Evolutionary conservation across 2,888 invertebrate genomes (phyloP).

Genomic region (Neoscelio sp.): DNA sequence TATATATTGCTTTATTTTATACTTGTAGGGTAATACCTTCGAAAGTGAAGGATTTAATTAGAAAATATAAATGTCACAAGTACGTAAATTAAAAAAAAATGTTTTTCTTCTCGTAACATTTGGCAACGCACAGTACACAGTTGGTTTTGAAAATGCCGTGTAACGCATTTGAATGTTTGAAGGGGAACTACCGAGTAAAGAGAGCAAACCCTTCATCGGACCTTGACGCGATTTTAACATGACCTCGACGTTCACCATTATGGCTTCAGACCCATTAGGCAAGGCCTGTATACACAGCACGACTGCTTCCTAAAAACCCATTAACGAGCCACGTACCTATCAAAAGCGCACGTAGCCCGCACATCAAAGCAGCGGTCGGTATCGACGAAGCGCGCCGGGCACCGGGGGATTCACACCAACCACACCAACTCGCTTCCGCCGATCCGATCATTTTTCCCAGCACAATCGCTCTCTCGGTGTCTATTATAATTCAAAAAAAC

Average conservation of each 20-base stretch:
- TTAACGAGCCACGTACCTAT: constrained; percentile 72
- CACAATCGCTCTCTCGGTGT: constrained; percentile 36
- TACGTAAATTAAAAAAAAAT: too few species aligned
- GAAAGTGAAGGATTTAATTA: too few species aligned
- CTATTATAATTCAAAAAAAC: constrained; percentile 27
- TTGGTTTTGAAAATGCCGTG: too few species aligned
- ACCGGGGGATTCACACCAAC: constrained; percentile 44
- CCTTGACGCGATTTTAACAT: constrained; percentile 47
- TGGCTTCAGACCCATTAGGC: constrained; percentile 57
- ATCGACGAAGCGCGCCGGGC: constrained; percentile 16
- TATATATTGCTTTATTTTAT: too few species aligned
- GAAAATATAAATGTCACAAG: too few species aligned
- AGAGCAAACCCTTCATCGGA: constrained; percentile 34
- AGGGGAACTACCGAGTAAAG: constrained; percentile 13
- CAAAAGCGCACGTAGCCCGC: constrained; percentile 70
- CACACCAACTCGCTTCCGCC: constrained; percentile 8
- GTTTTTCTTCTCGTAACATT: too few species aligned
- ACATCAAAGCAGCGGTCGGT: constrained; percentile 44
- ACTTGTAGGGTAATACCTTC: too few species aligned
- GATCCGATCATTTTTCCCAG: constrained; percentile 34
- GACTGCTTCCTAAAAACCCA: constrained; percentile 74
- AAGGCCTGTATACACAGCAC: constrained; percentile 54
- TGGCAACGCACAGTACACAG: too few species aligned
- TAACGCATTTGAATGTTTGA: constrained; percentile 37
- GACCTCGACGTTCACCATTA: constrained; percentile 44